Evolutionary conservation across 1,140 invertebrate species (phyloP), one percentile per base, ranked within the genome.

Genomic region (Micrasema minimum): DNA sequence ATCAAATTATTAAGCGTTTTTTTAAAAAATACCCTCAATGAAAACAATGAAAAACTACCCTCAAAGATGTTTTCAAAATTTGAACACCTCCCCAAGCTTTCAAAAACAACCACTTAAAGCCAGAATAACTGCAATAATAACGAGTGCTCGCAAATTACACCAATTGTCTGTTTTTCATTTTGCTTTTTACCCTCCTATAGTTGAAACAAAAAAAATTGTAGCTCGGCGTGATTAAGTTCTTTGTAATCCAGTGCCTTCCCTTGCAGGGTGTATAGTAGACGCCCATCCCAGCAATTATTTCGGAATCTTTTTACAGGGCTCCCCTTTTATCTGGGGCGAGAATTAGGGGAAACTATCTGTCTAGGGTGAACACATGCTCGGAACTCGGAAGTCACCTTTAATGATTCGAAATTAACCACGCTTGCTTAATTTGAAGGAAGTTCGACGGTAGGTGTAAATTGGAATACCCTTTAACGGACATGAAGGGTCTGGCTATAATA

Each of bases 131-230:
- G 55, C 55, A 59, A 59, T 59, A 59, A 59, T 59, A 64, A 46
- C 43, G 41, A 45, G 59, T 41, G 43, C 43, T 46, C 26, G 59
- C 59, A 64, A 64, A 64, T 64, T 64, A 45, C 43, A 31, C 43
- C 43, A 64, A 64, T 64, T 64, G 59, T 64, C 41, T 64, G 59
- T 23, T 23, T 64, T 61, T 16, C 38, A 41, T 26, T 26, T 23
- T 18, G 9, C 18, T 43, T 50, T 51, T n/a, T 50, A 51, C 50
- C 65, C 65, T 37, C 35, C 50, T 31, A 31, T 37, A 43, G 16
- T 38, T 43, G 48, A 55, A 55, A 67, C 37, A 69, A 59, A 69
- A 69, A 55, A 69, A 59, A 59, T n/a, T 69, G 66, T 61, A 61
- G 41, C 46, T 37, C 38, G 43, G 18, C 43, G 51, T 69, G 66